Conservation (phyloP, 2,113 vertebrate species). For the Pygoscelis adeliae region DNA sequence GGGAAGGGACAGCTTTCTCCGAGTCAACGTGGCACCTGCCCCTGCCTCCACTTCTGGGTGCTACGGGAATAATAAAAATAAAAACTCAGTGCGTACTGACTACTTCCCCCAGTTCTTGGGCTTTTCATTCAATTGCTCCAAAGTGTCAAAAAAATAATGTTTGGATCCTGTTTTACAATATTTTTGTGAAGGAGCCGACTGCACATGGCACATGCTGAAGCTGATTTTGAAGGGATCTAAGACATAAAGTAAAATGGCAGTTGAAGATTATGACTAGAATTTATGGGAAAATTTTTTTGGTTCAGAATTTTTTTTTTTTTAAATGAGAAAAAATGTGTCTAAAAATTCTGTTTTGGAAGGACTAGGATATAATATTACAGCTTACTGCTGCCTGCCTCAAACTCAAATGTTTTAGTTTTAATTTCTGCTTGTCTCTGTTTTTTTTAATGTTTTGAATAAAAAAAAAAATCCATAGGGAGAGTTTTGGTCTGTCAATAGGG, state of each 20-base stretch:
- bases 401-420: not conserved
- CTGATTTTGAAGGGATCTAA: not conserved
- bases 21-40: rapidly evolving
- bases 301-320: not conserved
- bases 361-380: not conserved
- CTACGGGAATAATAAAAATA: not conserved
- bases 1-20: not conserved
- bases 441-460: not conserved
- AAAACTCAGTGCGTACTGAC: not conserved
- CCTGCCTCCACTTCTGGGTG: not conserved
- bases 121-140: not conserved
- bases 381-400: not conserved
- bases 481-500: not conserved
- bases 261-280: not conserved
- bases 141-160: not conserved
- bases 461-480: not conserved
- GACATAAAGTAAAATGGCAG: not conserved
- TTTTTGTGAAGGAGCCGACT: not conserved
- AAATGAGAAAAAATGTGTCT: not conserved
- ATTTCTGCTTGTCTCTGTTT: not conserved
- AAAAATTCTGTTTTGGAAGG: not conserved
- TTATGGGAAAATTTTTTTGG: not conserved
- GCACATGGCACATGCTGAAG: not conserved
- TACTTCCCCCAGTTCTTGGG: not conserved
- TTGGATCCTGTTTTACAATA: not conserved